Evolutionary conservation across 2,797 vertebrate genomes (phyloP), one percentile per base, ranked within the genome.

Genomic region (Sebastes diploproa): DNA sequence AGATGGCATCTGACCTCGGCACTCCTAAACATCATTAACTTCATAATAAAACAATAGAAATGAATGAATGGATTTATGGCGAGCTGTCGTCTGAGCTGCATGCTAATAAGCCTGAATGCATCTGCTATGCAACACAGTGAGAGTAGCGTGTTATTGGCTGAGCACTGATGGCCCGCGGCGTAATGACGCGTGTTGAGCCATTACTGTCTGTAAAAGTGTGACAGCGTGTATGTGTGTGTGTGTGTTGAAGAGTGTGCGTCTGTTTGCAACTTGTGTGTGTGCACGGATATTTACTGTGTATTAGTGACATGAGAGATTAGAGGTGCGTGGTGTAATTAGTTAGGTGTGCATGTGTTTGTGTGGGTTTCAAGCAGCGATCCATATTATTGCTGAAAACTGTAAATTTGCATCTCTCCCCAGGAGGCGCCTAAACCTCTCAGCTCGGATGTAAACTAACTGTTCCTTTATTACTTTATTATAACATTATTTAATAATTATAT

Each of bases 21-120:
- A n/a, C 25, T 55, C 12, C 36, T 61, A 56, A 85, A 90, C 63
- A 67, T 85, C 82, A 89, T 91, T 88, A 90, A 78, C 66, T 81
- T 88, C 67, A 64, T 69, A 90, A 89, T 86, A 78, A 88, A 82
- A 76, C 62, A 61, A 73, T 4, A 72, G 50, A 77, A 72, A 66
- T 54, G 6, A 82, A 82, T 59, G 54, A 66, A 62, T n/a, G 42
- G n/a, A 75, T 18, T 56, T 13, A 77, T 69, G 14, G 25, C 3
- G 7, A 2, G 9, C n/a, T 16, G 46, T 73, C 52, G 5, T 80
- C 78, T 83, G 46, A 63, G 62, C 72, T 62, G 78, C 68, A 84
- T 68, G 52, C 60, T 78, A 86, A 79, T 81, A 63, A 81, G 63
- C 20, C 50, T 52, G 38, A 82, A 73, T 63, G 50, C 76, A 82